Percentiles rank a stretch among this genome's conserved stretches.
phyloP scores from a whole-genome alignment of 2,113 vertebrate species.

The Eupsittula cactorum region DNA sequence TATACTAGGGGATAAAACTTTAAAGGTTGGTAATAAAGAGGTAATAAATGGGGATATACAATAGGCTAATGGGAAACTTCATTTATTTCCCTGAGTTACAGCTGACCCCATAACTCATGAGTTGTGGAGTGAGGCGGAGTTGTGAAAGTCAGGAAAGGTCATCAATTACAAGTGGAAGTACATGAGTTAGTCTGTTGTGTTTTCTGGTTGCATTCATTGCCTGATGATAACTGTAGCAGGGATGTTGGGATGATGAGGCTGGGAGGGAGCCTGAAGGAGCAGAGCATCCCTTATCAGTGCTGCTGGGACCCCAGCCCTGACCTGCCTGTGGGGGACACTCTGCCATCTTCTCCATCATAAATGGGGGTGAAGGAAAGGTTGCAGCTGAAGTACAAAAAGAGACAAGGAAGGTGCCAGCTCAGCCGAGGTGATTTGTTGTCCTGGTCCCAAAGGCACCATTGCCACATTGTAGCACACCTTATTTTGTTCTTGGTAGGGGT shows the following conservation, averaged over 20 bases:
- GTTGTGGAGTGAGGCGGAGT: neutral
- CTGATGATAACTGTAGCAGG: neutral
- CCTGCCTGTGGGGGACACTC: neutral
- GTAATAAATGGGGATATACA: constrained; percentile 58
- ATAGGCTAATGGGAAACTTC: constrained; percentile 45
- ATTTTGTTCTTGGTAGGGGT: neutral
- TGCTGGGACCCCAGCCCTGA: neutral
- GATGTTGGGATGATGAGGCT: neutral
- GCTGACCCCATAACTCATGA: constrained; percentile 51
- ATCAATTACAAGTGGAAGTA: constrained; percentile 50
- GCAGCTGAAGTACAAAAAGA: neutral
- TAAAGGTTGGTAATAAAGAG: constrained; percentile 61
- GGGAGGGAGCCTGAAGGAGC: neutral
- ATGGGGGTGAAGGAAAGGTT: neutral
- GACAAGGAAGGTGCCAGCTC: neutral
- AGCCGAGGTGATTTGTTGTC: neutral
- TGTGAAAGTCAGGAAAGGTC: constrained; percentile 52
- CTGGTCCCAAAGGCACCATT: neutral
- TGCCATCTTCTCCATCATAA: neutral
- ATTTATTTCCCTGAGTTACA: constrained; percentile 46
- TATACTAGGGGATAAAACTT: constrained; percentile 50
- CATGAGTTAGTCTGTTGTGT: constrained; percentile 5
- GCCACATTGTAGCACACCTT: neutral
- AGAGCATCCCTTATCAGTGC: neutral
- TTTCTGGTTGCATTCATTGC: neutral